Percentiles rank a stretch among this genome's conserved stretches.
Conservation (phyloP, 2,113 vertebrate species). For the Pleuronectes platessa region DNA sequence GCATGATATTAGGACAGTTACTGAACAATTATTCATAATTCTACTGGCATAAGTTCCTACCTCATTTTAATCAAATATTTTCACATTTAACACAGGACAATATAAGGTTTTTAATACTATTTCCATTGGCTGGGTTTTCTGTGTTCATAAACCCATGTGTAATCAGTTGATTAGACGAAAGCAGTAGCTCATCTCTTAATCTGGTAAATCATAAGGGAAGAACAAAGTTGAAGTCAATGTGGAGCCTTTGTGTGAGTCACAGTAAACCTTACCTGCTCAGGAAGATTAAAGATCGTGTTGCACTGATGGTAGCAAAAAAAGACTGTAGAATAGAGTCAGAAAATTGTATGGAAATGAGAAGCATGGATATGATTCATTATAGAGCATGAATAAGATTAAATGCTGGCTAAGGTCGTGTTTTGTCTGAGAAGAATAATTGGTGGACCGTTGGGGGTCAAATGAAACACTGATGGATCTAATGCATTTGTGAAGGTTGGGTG, state of each 20-base stretch:
- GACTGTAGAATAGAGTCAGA: background rate
- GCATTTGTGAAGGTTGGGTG: constrained; percentile 5
- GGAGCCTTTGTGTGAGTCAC: constrained; percentile 8
- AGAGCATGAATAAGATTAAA: constrained; percentile 51
- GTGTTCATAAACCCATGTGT: constrained; percentile 18
- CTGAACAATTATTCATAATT: background rate
- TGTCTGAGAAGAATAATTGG: constrained; percentile 33
- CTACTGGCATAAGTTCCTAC: background rate
- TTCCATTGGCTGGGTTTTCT: background rate
- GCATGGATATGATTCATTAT: constrained; percentile 53
- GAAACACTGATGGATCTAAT: constrained; percentile 37
- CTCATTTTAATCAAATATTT: background rate
- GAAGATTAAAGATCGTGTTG: constrained; percentile 24
- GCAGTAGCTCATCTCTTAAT: background rate
- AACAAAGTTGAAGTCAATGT: constrained; percentile 11
- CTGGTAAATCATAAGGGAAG: background rate
- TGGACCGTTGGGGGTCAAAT: constrained; percentile 54
- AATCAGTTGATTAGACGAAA: constrained; percentile 29
- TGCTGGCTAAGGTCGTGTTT: constrained; percentile 30
- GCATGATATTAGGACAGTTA: background rate
- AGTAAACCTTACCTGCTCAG: background rate
- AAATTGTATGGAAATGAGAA: constrained; percentile 48
- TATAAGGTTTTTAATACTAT: background rate
- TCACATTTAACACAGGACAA: background rate
- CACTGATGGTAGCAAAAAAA: background rate